Percentiles rank a stretch among this genome's conserved stretches.
phyloP scores from a whole-genome alignment of 2,113 vertebrate genomes.

The Caretta caretta region DNA sequence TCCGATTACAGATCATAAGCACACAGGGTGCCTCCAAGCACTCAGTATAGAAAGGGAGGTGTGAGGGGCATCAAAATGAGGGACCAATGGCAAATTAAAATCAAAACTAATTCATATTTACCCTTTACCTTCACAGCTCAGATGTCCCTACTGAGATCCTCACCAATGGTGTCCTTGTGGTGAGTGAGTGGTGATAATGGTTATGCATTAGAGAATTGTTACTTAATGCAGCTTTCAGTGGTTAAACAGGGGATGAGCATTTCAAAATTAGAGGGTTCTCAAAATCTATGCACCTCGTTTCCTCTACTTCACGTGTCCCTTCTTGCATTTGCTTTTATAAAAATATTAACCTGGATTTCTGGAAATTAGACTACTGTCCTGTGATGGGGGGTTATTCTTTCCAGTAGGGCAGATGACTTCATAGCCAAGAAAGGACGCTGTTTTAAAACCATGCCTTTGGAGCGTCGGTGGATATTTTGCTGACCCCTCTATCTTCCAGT shows the following conservation, averaged over 20 bases:
- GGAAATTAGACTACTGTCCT: background rate
- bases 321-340: background rate
- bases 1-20: background rate
- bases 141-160: constrained; percentile 70
- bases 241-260: background rate
- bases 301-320: background rate
- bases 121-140: constrained; percentile 67
- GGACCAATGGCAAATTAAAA: background rate
- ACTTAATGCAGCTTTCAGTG: background rate
- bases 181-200: constrained; percentile 58
- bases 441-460: background rate
- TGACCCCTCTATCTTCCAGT: background rate
- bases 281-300: background rate
- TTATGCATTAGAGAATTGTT: background rate
- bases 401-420: too few species aligned
- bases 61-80: background rate
- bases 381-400: background rate
- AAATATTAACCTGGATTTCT: background rate
- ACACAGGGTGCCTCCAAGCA: background rate
- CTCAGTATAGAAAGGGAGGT: background rate
- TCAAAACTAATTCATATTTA: accelerated
- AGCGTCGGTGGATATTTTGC: background rate
- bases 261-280: background rate
- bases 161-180: constrained; percentile 84
- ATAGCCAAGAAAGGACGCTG: background rate